phyloP scores from a whole-genome alignment of 2,797 vertebrate species.

The Rhabdophis nuchalis region DNA sequence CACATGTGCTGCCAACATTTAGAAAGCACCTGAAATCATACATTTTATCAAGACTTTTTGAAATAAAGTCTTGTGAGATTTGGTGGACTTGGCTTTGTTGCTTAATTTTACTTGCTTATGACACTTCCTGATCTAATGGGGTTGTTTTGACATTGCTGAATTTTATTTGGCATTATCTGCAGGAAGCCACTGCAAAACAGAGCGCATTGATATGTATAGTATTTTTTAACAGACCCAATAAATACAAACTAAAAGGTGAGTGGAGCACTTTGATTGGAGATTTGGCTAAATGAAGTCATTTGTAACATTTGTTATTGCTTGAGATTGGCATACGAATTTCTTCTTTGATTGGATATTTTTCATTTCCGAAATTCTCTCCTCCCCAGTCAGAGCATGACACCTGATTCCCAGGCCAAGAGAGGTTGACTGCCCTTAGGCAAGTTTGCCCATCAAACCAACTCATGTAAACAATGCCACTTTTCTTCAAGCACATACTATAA shows the following conservation, averaged over 20 bases:
- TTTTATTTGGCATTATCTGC: neutral
- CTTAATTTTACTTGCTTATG: neutral
- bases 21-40: neutral
- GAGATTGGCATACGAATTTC: neutral
- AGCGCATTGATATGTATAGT: neutral
- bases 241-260: neutral
- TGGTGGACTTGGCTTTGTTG: neutral
- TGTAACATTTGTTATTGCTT: neutral
- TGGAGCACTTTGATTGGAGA: neutral
- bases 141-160: neutral
- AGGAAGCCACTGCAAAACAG: neutral
- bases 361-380: neutral
- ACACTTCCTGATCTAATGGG: neutral
- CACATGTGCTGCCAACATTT: neutral
- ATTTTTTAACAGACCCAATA: neutral
- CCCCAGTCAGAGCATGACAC: neutral
- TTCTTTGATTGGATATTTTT: neutral
- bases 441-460: neutral
- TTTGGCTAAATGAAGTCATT: neutral
- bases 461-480: neutral
- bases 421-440: neutral
- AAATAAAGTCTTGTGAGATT: neutral
- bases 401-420: neutral
- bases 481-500: neutral
- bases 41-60: neutral